Evolutionary conservation across 1,140 invertebrate species (phyloP).

Genomic region (Papilio glaucus): DNA sequence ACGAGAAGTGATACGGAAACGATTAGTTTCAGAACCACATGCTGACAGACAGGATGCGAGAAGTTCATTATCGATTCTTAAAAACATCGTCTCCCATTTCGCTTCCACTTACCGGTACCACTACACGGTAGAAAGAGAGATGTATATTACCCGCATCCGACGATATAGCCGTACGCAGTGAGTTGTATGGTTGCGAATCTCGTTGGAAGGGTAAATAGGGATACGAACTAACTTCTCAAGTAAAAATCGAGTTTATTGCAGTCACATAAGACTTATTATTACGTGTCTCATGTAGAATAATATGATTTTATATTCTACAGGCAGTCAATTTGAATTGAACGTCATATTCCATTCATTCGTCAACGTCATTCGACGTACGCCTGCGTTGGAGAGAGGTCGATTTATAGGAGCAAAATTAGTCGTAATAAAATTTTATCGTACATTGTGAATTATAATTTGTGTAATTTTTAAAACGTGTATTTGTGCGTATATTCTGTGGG

Average conservation of each 20-base stretch:
- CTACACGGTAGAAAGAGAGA: slow-evolving; percentile 45
- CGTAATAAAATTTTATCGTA: slow-evolving; percentile 6
- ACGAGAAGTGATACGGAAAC: slow-evolving; percentile 60
- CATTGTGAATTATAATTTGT: slow-evolving; percentile 22
- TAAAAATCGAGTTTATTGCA: slow-evolving; percentile 19
- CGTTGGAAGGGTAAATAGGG: slow-evolving; percentile 29
- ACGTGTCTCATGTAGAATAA: not conserved
- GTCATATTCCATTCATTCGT: slow-evolving; percentile 31
- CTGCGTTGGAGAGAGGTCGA: slow-evolving; percentile 15
- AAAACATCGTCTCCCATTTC: slow-evolving; percentile 60
- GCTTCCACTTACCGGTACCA: slow-evolving; percentile 38
- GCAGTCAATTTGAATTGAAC: not conserved
- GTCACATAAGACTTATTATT: slow-evolving; percentile 34
- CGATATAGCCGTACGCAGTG: slow-evolving; percentile 47
- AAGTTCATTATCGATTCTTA: slow-evolving; percentile 77
- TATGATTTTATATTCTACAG: not conserved
- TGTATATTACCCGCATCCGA: slow-evolving; percentile 60
- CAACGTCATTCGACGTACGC: slow-evolving; percentile 5
- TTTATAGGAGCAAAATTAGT: not conserved
- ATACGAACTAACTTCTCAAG: slow-evolving; percentile 17
- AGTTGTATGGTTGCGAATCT: slow-evolving; percentile 57
- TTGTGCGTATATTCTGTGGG: slow-evolving; percentile 26
- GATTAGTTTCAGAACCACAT: slow-evolving; percentile 79
- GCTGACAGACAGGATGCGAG: slow-evolving; percentile 77
- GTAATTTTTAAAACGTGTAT: slow-evolving; percentile 16